Evolutionary conservation across 2,888 invertebrate genomes (phyloP).

Genomic region (Orthosia incerta): DNA sequence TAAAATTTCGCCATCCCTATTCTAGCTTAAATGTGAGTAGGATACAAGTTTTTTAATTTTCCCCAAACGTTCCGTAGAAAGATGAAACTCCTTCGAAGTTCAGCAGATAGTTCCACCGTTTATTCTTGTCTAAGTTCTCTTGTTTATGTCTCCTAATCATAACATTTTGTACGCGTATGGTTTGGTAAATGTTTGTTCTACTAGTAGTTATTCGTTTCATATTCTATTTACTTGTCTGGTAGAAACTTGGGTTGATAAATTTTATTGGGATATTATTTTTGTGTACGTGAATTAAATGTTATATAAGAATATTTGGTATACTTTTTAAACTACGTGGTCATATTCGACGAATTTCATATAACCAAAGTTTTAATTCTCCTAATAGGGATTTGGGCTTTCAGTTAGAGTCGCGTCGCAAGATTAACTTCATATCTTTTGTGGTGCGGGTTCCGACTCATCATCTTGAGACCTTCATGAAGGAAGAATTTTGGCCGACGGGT

Average conservation of each 20-base stretch:
- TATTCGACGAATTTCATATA: background rate
- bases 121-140: constrained; percentile 49
- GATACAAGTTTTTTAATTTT: constrained; percentile 69
- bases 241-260: constrained; percentile 12
- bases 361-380: no score
- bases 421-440: no score
- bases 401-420: no score
- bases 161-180: constrained; percentile 49
- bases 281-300: background rate
- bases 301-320: background rate
- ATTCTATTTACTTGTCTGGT: constrained; percentile 22
- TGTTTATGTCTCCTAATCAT: constrained; percentile 55
- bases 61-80: constrained; percentile 55
- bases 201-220: constrained; percentile 28
- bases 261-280: constrained; percentile 5
- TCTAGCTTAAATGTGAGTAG: constrained; percentile 63
- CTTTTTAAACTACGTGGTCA: background rate
- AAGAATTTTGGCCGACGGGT: no score
- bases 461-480: no score
- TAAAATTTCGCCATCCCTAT: constrained; percentile 26
- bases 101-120: constrained; percentile 52
- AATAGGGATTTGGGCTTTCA: background rate
- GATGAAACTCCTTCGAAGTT: constrained; percentile 53
- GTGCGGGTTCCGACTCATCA: no score
- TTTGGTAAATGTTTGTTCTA: constrained; percentile 30